Base-by-base conservation (phyloP, 2,113 vertebrate genomes). In the Lagopus muta region DNA sequence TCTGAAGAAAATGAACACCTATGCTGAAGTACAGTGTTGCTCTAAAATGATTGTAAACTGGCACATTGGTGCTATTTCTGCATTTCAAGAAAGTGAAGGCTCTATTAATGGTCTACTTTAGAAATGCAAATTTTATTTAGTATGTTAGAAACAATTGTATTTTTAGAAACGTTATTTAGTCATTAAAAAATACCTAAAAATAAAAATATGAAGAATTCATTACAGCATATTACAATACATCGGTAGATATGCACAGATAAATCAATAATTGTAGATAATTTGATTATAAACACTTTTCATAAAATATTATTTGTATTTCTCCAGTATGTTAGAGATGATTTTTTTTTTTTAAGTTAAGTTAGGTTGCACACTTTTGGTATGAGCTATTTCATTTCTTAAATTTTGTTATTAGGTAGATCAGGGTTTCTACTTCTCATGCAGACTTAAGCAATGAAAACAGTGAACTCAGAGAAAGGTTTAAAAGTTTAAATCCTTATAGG, bases 151-250 rank as follows among this genome's bases (percentile, higher is more conserved):
- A 67, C 47, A 13, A 21, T 64, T 62, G 4, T 75, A 22, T 43
- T 72, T 95, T 92, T 82, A 47, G 32, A 84, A 89, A 54, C 65
- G 64, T 69, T 84, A 55, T 76, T 76, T 94, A 47, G 60, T 92
- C 16, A 79, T 88, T 82, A 62, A 88, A 64, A 79, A 73, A 43
- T 80, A 60, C 34, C 5, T 48, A 80, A 90, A 85, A 89, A 84
- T 84, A 50, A 90, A 87, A 92, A 82, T 82, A 50, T 4, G 72
- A 72, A 54, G 30, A 72, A 34, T 80, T 25, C 16, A 38, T 57
- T 64, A 50, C 38, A 75, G 21, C 7, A 21, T 55, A 11, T 43
- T 69, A 42, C 80, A 89, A 74, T 77, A 13, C 24, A 82, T 50
- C 28, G 45, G 28, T 64, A 74, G 67, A 27, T 17, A 77, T 77